Percentiles rank a stretch among this genome's conserved stretches.
phyloP scores from a whole-genome alignment of 1,140 invertebrate species.

The Archivesica marissinica region DNA sequence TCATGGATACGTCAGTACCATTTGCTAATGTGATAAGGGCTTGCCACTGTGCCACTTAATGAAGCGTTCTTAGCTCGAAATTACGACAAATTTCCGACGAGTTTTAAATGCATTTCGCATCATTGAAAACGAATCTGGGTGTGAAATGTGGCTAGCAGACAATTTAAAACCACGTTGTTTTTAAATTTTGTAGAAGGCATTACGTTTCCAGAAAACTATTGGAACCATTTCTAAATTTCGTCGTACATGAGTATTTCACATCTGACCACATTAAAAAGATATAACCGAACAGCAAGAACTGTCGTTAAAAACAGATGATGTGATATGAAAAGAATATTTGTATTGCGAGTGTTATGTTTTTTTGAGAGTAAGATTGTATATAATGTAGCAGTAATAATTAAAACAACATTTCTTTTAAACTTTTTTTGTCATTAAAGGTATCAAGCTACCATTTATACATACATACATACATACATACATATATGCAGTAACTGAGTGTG shows the following conservation, averaged over 20 bases:
- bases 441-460: no score
- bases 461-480: no score
- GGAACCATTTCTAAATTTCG: background rate
- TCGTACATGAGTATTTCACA: conserved; percentile 3
- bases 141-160: conserved; percentile 7
- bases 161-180: conserved; percentile 18
- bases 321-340: background rate
- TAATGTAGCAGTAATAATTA: conserved; percentile 26
- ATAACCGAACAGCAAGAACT: conserved; percentile 11
- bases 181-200: conserved; percentile 8
- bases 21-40: background rate
- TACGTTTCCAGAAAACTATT: background rate
- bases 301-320: conserved; percentile 39
- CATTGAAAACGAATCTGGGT: conserved; percentile 50
- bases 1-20: background rate
- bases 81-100: conserved; percentile 2
- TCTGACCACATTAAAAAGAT: conserved; percentile 39
- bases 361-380: conserved; percentile 9
- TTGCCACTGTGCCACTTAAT: background rate
- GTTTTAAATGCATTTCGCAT: conserved; percentile 49
- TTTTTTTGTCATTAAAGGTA: background rate
- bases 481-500: no score
- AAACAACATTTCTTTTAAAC: conserved; percentile 2
- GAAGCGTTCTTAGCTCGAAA: background rate
- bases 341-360: background rate